These are phyloP conservation scores for Chiloscyllium punctatum DNA, from an alignment of 2,797 vertebrate genomes.

Conservation along the genomic window DNA sequence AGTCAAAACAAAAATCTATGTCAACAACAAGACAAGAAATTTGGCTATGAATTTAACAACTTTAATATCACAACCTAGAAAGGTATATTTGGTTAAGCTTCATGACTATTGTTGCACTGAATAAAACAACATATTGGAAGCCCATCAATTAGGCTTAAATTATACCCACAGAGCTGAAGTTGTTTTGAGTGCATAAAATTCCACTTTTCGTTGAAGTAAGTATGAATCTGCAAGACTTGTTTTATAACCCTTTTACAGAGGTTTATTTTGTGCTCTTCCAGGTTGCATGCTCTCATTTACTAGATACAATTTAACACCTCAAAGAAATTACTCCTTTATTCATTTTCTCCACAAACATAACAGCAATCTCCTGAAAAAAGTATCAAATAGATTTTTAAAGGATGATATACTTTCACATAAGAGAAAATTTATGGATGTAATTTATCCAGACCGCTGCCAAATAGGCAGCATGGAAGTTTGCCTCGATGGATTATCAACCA, in stretches of 20 bases:
- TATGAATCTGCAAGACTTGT: background rate
- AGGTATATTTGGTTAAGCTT: background rate
- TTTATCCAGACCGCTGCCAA: background rate
- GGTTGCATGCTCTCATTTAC: background rate
- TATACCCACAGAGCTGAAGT: background rate
- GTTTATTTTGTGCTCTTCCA: background rate
- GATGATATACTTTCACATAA: background rate
- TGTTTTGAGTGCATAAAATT: background rate
- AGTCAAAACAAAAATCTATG: background rate
- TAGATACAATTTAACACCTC: background rate
- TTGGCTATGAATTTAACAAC: background rate
- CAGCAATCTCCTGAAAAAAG: background rate
- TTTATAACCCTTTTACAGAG: background rate
- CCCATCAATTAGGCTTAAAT: background rate
- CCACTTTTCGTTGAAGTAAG: background rate
- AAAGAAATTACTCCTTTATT: background rate
- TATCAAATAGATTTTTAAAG: conserved; percentile 11
- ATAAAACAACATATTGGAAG: background rate
- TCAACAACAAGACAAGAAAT: background rate
- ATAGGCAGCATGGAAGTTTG: background rate
- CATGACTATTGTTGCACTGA: background rate
- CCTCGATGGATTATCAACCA: conserved; percentile 3
- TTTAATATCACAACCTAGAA: background rate
- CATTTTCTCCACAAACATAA: background rate
- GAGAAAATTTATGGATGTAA: background rate